Evolutionary conservation across 1,140 invertebrate species (phyloP), one percentile per base, ranked within the genome.

Genomic region (Venturia canescens): DNA sequence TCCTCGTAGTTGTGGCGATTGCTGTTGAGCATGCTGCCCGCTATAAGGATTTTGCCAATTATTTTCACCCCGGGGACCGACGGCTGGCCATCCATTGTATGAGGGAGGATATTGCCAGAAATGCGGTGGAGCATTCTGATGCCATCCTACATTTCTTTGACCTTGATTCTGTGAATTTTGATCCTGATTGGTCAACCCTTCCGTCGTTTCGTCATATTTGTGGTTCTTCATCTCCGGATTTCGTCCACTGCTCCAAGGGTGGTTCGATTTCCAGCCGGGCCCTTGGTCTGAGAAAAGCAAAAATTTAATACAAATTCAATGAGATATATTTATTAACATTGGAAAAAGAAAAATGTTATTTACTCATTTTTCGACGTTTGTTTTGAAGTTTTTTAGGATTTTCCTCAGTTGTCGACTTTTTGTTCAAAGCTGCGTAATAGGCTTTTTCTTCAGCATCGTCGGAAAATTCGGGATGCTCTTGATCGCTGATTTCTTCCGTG

Each of bases 391-490:
- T 44, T 89, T 9, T 63, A 74, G 26, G 38, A 70, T 16, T 21
- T 44, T 21, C 74, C 77, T 82, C 80, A 83, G 23, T 67, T 76
- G 77, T 67, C 75, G 77, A 82, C 79, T 77, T 89, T 88, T 38
- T 85, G 81, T 79, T 87, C 89, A 13, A 90, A 69, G 75, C 82
- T 80, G 83, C 85, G 79, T 90, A 92, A 88, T 88, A 91, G 79
- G 84, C 83, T 72, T 93, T 91, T 89, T 98, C 97, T 85, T 95
- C 93, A 87, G 98, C 98, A 89, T 98, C 97, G 88, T 98, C 97
- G 0, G 97, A 98, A 93, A 95, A 98, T 38, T 98, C 97, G 3
- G 97, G 97, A 44, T 96, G 94, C 89, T 99, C 97, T 86, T 97
- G 93, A 87, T 96, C 93, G 95, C 97, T 98, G 6, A 96, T 96